Evolutionary conservation across 1,140 invertebrate species (phyloP).

Genomic region (Pseudachorutes palmiensis): DNA sequence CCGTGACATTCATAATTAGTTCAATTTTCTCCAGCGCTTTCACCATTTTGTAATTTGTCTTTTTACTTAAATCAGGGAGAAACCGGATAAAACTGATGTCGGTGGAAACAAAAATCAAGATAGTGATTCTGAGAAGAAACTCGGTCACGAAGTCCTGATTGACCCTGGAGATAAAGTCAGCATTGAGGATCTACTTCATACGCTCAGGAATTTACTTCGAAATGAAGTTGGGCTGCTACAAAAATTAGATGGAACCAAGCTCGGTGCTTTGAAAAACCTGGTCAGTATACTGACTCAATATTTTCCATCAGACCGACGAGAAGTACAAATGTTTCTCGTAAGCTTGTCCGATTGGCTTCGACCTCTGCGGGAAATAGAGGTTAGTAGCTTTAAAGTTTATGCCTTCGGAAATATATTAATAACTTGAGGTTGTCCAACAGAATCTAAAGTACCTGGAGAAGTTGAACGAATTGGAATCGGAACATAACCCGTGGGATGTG

Average conservation of each 20-base stretch:
- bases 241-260: slow-evolving; percentile 57
- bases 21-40: not conserved
- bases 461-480: slow-evolving; percentile 29
- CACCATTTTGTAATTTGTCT: not conserved
- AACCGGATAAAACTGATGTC: too few relatives aligned
- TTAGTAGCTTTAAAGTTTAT: slow-evolving; percentile 49
- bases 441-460: slow-evolving; percentile 26
- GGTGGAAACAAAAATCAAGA: not conserved
- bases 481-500: slow-evolving; percentile 33
- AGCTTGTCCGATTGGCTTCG: slow-evolving; percentile 47
- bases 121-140: not conserved
- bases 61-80: slow-evolving; percentile 3
- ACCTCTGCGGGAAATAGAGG: slow-evolving; percentile 47
- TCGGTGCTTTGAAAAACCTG: slow-evolving; percentile 64
- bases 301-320: slow-evolving; percentile 62
- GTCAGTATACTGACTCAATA: slow-evolving; percentile 59
- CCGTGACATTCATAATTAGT: not conserved
- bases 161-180: slow-evolving; percentile 52
- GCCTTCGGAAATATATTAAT: too few relatives aligned
- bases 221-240: slow-evolving; percentile 68
- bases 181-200: slow-evolving; percentile 77
- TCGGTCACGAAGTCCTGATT: not conserved
- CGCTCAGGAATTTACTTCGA: slow-evolving; percentile 64
- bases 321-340: slow-evolving; percentile 53
- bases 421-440: too few relatives aligned